Percentiles rank a stretch among this genome's conserved stretches.
Evolutionary conservation across 2,797 vertebrate genomes (phyloP).

Genomic region (Pangasius mekongensis): DNA sequence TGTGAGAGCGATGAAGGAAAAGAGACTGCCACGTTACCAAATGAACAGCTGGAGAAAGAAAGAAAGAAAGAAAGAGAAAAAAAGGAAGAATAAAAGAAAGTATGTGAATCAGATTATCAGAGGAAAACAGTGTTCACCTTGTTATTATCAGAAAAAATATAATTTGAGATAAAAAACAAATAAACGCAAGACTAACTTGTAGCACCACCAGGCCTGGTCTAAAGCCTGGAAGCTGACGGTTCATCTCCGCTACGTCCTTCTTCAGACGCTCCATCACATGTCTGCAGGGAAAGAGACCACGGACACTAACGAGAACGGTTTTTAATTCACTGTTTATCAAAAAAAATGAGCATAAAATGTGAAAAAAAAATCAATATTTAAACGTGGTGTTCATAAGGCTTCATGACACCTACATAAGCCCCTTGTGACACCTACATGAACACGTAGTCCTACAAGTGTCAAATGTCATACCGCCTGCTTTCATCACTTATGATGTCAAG

Average conservation of each 20-base stretch:
- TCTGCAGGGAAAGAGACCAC: conserved; percentile 64
- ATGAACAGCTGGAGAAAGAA: conserved; percentile 44
- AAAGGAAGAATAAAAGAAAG: conserved; percentile 12
- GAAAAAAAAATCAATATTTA: not conserved
- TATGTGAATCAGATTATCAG: conserved; percentile 26
- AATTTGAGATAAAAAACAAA: not conserved
- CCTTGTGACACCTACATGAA: not conserved
- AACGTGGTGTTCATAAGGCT: not conserved
- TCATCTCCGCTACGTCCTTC: conserved; percentile 82
- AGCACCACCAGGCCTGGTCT: conserved; percentile 87
- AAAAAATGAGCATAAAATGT: not conserved
- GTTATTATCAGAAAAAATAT: not conserved
- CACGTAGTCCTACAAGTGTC: not conserved
- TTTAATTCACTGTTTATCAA: not conserved
- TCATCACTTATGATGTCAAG: not conserved
- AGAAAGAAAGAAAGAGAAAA: conserved; percentile 21
- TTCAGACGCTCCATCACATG: conserved; percentile 83
- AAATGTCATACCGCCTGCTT: no score
- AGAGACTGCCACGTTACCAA: conserved; percentile 45
- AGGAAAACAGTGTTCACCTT: conserved; percentile 8
- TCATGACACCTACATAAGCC: not conserved
- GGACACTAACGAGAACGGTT: not conserved
- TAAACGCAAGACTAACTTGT: conserved; percentile 71
- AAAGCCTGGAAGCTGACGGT: conserved; percentile 78
- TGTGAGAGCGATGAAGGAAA: not conserved